Base-by-base conservation (phyloP, 2,888 invertebrate genomes). In the Coelinius sp. region DNA sequence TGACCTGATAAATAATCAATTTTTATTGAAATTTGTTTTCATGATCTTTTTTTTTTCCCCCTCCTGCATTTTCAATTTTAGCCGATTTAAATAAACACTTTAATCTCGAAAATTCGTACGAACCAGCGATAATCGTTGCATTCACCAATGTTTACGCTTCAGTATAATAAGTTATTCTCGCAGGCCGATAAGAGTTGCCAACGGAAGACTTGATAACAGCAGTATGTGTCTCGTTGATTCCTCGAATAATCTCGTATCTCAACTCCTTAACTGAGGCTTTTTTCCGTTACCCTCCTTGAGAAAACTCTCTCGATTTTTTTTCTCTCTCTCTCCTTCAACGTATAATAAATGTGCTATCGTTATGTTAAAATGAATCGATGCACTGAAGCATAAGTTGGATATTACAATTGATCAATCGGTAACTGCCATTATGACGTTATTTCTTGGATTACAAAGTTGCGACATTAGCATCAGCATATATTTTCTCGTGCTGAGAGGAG, bases 151-250 rank as follows among this genome's bases (percentile, higher is more conserved):
- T 71, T 76, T 71, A 68, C 68, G 63, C 64, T 35, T 17, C 66
- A 25, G 65, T 59, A 8, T 59, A 49, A 59, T 66, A 68, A 74
- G 70, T 78, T 78, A 74, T 75, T 77, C 75, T 75, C 66, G 75
- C 77, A 77, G 71, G 44, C 31, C 73, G 82, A 83, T 82, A 80
- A 83, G 77, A 79, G 78, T 78, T 75, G 80, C 79, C 73, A 81
- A 82, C 81, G 79, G 80, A 80, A 78, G 78, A 75, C 77, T 75
- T 75, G 72, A 78, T 75, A 75, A 75, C 73, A 59, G 44, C 20
- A 49, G 46, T 49, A 31, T 49, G 17, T 67, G 63, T 68, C 59
- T 49, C 64, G 67, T 59, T 73, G 44, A 68, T 73, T 73, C 72
- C 65, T 62, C 74, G 68, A 70, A 71, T 75, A 66, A 68, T 75